Conservation (phyloP, 2,888 invertebrate species). For the Himalopsyche kuldschensis region DNA sequence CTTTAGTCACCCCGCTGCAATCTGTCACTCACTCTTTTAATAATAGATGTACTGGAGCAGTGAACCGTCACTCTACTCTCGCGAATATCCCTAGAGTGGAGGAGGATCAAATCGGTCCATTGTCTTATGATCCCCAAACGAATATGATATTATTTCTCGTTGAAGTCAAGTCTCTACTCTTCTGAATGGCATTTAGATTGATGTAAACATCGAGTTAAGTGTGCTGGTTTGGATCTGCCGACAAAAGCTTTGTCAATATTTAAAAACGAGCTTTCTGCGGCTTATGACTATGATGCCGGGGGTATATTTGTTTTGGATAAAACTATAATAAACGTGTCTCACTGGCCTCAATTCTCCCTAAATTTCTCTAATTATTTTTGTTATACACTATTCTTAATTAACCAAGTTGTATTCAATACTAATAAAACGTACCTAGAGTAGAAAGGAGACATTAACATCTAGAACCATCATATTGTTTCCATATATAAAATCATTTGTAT, state of each 20-base stretch:
- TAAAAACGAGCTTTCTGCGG: conserved; percentile 27
- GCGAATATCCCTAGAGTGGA: conserved; percentile 16
- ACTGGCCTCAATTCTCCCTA: background rate
- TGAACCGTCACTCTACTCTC: background rate
- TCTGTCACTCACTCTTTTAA: background rate
- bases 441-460: no score
- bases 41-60: background rate
- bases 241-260: conserved; percentile 39
- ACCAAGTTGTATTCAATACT: no score
- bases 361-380: background rate
- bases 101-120: conserved; percentile 32
- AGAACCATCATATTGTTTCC: no score
- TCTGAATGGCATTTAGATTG: conserved; percentile 25
- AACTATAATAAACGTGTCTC: background rate
- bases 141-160: background rate
- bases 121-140: conserved; percentile 10
- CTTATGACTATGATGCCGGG: conserved; percentile 6
- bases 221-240: conserved; percentile 31
- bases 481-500: no score
- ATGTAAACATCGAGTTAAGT: conserved; percentile 33
- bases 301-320: background rate
- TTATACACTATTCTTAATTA: no score
- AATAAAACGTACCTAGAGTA: no score
- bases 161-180: background rate
- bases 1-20: background rate